Base-by-base conservation (phyloP, 2,797 vertebrate species). In the Pelochelys cantorii region DNA sequence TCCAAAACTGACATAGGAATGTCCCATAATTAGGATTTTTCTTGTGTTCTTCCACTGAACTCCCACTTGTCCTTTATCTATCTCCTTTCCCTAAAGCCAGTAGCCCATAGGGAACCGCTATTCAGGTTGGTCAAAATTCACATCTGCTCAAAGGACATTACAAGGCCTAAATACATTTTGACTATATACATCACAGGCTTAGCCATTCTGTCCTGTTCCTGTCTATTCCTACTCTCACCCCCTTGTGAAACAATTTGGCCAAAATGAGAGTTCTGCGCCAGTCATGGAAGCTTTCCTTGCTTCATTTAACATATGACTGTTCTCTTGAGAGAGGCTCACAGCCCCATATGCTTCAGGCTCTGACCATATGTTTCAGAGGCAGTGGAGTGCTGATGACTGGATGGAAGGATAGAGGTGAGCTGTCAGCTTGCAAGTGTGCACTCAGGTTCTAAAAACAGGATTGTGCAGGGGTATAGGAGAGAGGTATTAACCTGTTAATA, bases 191-290 rank as follows among this genome's bases (percentile, higher is more conserved):
- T 37, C 48, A 59, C 57, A 3, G 56, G n/a, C 86, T 81, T 68
- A 34, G 31, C 91, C 54, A 92, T 95, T 90, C 77, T 83, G 25
- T 25, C 0, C 60, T 89, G 95, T 95, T 86, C 29, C 90, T 7
- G 17, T 60, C 14, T 22, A 27, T 82, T 92, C n/a, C 37, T 82
- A 57, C 82, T 52, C 25, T 77, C 14, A 37, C 20, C 10, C 65
- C 65, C 80, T 84, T 95, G 79, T 90, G 86, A 85, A 90, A 52
- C 0, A 0, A 48, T 85, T 93, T 90, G 62, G 15, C 74, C 52
- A 80, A 81, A 65, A 6, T 75, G 25, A 82, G 92, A 92, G 29
- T 18, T 1, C 1, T 86, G 42, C 31, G 83, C 53, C 27, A 5
- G 52, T 29, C 74, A 27, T 15, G 85, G 60, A 57, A 48, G 59